Conservation (phyloP, 2,113 vertebrate genomes). For the Azemiops feae region DNA sequence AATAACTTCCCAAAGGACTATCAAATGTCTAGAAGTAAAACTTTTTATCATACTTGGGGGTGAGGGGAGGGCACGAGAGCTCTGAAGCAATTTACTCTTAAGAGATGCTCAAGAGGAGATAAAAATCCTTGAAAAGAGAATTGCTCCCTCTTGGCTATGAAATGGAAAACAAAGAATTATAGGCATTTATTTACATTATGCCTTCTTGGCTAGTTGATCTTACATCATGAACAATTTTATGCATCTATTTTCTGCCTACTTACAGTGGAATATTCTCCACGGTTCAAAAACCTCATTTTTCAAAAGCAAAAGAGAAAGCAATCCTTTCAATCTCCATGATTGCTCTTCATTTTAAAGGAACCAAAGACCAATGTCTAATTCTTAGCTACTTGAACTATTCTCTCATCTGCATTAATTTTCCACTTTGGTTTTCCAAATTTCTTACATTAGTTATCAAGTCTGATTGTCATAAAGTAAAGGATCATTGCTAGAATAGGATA, state of each 20-base stretch:
- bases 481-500: background rate
- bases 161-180: conserved; percentile 4
- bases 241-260: background rate
- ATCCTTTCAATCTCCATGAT: background rate
- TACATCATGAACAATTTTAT: conserved; percentile 7
- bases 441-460: background rate
- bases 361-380: background rate
- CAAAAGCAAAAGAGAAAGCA: conserved; percentile 1
- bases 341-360: background rate
- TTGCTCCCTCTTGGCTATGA: background rate
- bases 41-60: background rate
- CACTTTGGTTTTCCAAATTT: background rate
- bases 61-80: too few relatives aligned
- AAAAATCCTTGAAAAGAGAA: background rate
- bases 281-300: conserved; percentile 1
- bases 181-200: conserved; percentile 21
- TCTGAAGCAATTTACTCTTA: background rate
- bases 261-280: background rate
- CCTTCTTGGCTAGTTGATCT: conserved; percentile 19
- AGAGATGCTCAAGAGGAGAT: conserved; percentile 8
- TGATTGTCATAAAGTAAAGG: background rate
- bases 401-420: background rate
- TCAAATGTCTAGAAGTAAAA: background rate
- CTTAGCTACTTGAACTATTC: background rate
- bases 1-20: background rate